phyloP scores from a whole-genome alignment of 2,888 invertebrate genomes.

The Trissonchulus latispiculum region DNA sequence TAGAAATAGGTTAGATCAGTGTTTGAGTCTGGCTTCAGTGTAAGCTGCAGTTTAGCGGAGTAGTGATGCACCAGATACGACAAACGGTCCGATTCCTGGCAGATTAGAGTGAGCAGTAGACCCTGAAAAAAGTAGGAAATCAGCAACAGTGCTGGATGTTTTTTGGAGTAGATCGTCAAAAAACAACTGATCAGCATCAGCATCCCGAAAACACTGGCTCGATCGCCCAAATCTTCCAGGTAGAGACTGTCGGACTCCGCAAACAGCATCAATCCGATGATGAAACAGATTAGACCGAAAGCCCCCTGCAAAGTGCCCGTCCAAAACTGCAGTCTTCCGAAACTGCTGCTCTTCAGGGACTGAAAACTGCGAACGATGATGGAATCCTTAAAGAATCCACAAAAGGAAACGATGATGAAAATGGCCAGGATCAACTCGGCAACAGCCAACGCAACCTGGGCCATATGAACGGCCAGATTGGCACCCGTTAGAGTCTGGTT shows the following conservation, averaged over 20 bases:
- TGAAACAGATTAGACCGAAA: background rate
- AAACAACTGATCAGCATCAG: background rate
- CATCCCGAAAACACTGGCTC: background rate
- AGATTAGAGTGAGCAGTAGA: background rate
- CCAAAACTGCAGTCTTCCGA: background rate
- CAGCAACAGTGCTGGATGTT: background rate
- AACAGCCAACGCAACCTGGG: background rate
- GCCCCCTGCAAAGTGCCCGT: background rate
- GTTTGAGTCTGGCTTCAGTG: too few species aligned
- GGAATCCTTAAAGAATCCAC: background rate
- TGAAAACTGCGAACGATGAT: background rate
- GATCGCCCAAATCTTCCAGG: constrained; percentile 10
- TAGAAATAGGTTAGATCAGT: too few species aligned
- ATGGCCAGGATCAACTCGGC: background rate
- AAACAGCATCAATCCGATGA: background rate
- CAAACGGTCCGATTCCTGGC: constrained; percentile 6
- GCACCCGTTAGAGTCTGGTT: background rate
- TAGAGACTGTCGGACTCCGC: background rate
- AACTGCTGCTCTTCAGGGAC: background rate
- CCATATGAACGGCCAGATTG: background rate
- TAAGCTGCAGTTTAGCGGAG: too few species aligned
- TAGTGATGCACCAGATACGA: constrained; percentile 2
- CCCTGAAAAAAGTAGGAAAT: background rate
- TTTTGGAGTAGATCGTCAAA: background rate
- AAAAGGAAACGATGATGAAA: background rate